Evolutionary conservation across 2,113 vertebrate genomes (phyloP).

Genomic region (Brachyistius frenatus): DNA sequence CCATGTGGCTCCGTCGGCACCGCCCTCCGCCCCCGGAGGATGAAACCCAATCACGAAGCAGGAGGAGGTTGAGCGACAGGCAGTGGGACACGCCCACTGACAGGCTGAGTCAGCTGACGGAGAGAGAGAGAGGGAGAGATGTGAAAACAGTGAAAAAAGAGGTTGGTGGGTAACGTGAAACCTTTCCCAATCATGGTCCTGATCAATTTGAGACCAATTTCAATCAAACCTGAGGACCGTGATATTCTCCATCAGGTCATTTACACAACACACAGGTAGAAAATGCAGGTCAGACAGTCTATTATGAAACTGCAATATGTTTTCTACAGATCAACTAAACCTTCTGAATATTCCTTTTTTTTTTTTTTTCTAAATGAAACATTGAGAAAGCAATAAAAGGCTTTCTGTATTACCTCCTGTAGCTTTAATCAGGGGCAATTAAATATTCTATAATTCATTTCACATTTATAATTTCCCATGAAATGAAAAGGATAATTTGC

Average conservation of each 20-base stretch:
- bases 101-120: constrained; percentile 29
- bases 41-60: constrained; percentile 57
- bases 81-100: constrained; percentile 48
- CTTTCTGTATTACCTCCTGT: no score
- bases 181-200: background rate
- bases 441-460: background rate
- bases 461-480: background rate
- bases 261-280: background rate
- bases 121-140: constrained; percentile 10
- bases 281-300: background rate
- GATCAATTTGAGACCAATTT: background rate
- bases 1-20: constrained; percentile 73
- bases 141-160: background rate
- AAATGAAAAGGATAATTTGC: background rate
- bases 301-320: background rate
- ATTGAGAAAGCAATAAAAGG: background rate
- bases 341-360: no score
- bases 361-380: background rate
- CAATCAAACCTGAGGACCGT: background rate
- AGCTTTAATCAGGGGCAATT: background rate
- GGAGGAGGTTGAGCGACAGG: constrained; percentile 32
- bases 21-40: constrained; percentile 57
- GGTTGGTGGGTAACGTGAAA: constrained; percentile 6
- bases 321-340: background rate
- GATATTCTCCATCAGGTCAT: constrained; percentile 1